Base-by-base conservation (phyloP, 2,888 invertebrate species). In the Mesoligia furuncula region DNA sequence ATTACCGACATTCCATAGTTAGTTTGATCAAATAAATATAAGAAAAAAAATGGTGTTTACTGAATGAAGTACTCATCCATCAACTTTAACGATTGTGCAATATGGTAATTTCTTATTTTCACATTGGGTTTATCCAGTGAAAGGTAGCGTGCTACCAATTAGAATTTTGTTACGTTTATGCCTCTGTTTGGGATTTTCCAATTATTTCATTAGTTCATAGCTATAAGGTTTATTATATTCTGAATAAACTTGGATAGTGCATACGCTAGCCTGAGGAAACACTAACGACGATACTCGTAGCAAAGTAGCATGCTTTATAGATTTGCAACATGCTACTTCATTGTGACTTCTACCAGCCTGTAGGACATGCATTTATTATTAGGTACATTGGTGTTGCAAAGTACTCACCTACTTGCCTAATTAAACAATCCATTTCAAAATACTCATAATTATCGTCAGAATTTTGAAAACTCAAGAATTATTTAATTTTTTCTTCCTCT, bases 51-150 rank as follows among this genome's bases (percentile, higher is more conserved):
- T 68, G n/a, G 54, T 67, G 62, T 42, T 54, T 27, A 67, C 17
- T 3, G 5, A 71, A 64, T 69, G 51, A 64, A 68, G 57, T 51
- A 45, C n/a, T 80, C 54, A 80, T 82, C 59, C 42, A 80, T 73
- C 59, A 69, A 66, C 0, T 24, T 27, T 42, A 54, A 51, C 51
- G 42, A 13, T 80, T 66, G 27, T 80, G 48, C 69, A 62, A 20
- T 83, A 84, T 72, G 84, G 24, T 62, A 79, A 83, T 81, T 70
- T 62, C 8, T 31, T 57, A 67, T 61, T 68, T 79, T 69, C 59
- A 45, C n/a, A n/a, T 8, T 69, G 73, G 84, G 73, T 81, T 73
- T 69, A 61, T 51, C 45, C 65, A 80, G 48, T 45, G 5, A 45
- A 73, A 68, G 65, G 54, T 80, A 61, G 81, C 84, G 84, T 84